Conservation (phyloP, 2,113 vertebrate genomes). For the Alosa alosa region DNA sequence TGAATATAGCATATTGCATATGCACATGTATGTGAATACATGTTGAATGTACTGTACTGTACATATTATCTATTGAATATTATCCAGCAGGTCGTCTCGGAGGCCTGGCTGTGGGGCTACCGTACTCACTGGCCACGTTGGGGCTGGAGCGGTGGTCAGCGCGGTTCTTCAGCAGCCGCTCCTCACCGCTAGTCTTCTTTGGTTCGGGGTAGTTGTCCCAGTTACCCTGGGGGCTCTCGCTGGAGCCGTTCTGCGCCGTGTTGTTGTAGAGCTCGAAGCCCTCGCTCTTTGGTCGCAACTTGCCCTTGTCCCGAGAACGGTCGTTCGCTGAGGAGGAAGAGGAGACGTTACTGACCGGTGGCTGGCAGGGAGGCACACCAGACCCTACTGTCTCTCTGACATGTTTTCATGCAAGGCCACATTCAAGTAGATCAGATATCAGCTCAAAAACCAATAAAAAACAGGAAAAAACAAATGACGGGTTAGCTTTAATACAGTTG, state of each 20-base stretch:
- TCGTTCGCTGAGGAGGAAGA: slow-evolving; percentile 74
- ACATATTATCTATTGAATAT: background rate
- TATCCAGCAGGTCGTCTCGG: too few species aligned
- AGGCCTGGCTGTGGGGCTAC: background rate
- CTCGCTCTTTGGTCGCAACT: slow-evolving; percentile 95
- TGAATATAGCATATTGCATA: too few species aligned
- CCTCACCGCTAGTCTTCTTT: slow-evolving; percentile 87
- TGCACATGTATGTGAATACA: too few species aligned
- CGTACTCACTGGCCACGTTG: slow-evolving; percentile 92
- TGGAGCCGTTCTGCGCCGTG: slow-evolving; percentile 88
- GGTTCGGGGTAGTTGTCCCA: slow-evolving; percentile 93
- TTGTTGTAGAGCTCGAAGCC: slow-evolving; percentile 94
- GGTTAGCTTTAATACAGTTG: background rate
- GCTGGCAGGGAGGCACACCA: background rate
- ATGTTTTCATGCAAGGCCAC: background rate
- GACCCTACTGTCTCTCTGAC: background rate
- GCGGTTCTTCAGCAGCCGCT: slow-evolving; percentile 88
- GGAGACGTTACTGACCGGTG: background rate
- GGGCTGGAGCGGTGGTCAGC: slow-evolving; percentile 95
- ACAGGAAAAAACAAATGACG: background rate
- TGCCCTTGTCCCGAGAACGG: slow-evolving; percentile 85
- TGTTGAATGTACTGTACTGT: too few species aligned
- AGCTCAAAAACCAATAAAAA: background rate
- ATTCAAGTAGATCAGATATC: background rate
- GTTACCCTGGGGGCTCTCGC: slow-evolving; percentile 86